A percentile compares a stretch with the other conserved stretches of the same genome.
phyloP scores from a whole-genome alignment of 2,888 invertebrate genomes.

The Altica lythri region DNA sequence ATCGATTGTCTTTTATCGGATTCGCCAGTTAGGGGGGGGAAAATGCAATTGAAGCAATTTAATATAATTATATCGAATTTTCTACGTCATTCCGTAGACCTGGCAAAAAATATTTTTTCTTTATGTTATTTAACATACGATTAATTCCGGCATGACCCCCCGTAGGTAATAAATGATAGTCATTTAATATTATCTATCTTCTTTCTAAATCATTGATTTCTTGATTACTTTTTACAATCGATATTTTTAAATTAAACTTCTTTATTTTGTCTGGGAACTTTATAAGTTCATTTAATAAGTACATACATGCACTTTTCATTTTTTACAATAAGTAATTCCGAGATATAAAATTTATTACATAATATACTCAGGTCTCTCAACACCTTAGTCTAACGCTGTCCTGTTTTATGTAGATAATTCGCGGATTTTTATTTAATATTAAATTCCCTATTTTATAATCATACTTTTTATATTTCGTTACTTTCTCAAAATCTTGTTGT shows the following conservation, averaged over 20 bases:
- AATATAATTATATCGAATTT: too few relatives aligned
- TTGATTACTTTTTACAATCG: neutral
- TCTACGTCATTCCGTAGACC: neutral
- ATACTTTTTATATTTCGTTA: neutral
- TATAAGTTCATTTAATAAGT: neutral
- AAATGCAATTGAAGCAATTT: too few relatives aligned
- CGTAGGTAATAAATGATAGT: neutral
- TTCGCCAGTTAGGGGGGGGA: too few relatives aligned
- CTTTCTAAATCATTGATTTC: neutral
- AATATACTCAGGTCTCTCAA: neutral
- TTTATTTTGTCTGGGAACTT: neutral
- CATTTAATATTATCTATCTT: neutral
- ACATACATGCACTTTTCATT: neutral
- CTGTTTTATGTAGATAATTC: neutral
- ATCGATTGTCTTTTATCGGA: too few relatives aligned
- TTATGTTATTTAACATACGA: neutral
- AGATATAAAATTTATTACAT: neutral
- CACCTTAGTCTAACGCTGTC: neutral
- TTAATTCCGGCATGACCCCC: neutral
- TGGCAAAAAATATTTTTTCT: neutral
- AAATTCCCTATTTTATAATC: neutral
- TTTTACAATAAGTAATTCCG: neutral
- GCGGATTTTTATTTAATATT: neutral
- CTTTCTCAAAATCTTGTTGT: neutral
- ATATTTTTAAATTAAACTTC: neutral